These are phyloP conservation scores for Rhineura floridana DNA, from an alignment of 2,113 vertebrate species.

Conservation along the genomic window DNA sequence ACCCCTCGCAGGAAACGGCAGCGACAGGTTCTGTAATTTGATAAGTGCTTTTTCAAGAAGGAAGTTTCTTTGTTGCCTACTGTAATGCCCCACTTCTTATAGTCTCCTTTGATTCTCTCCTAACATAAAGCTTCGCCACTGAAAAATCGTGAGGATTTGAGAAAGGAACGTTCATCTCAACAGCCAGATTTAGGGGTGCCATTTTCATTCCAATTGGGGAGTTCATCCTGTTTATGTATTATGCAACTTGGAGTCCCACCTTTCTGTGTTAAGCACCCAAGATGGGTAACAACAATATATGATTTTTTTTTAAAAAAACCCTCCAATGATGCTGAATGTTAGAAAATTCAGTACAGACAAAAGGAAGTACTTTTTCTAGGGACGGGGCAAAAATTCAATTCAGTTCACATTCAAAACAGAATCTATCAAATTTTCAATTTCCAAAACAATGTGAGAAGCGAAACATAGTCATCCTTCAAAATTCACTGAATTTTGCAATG, in stretches of 20 bases:
- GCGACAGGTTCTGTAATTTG: slow-evolving; percentile 71
- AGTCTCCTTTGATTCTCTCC: slow-evolving; percentile 38
- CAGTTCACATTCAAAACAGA: too few species aligned
- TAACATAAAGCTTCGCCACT: slow-evolving; percentile 31
- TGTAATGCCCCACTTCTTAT: slow-evolving; percentile 22
- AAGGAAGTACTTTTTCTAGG: too few species aligned
- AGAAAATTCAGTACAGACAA: too few species aligned
- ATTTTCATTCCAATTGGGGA: neutral
- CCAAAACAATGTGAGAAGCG: too few species aligned
- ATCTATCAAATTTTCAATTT: too few species aligned
- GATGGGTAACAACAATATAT: neutral
- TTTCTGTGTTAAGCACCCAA: neutral
- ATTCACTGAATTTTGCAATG: too few species aligned
- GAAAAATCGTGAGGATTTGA: slow-evolving; percentile 22
- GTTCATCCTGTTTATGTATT: neutral
- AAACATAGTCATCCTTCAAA: too few species aligned
- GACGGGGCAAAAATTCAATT: too few species aligned
- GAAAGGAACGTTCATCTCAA: slow-evolving; percentile 8
- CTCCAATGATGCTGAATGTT: too few species aligned
- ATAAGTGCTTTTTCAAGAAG: slow-evolving; percentile 64
- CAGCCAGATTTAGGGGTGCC: neutral
- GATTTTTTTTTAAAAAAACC: too few species aligned
- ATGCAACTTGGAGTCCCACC: neutral
- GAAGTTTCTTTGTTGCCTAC: slow-evolving; percentile 62
- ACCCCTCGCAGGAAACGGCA: slow-evolving; percentile 65